Evolutionary conservation across 2,113 vertebrate genomes (phyloP), one percentile per base, ranked within the genome.

Genomic region (Ariopsis seemanni): DNA sequence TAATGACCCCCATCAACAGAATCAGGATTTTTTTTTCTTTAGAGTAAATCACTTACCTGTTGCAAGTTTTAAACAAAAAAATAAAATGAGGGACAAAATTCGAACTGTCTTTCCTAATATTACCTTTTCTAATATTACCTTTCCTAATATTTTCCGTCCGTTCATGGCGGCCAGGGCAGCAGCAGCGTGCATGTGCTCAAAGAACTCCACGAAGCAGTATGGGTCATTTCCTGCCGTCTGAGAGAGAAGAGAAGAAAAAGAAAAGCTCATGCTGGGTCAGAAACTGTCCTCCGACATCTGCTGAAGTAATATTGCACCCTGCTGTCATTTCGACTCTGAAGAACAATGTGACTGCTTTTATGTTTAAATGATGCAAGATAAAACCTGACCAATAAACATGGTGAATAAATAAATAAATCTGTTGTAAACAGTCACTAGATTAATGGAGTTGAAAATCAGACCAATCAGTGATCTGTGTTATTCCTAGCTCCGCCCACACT

Each of bases 91-190:
- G 42, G 42, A 42, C 42, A 42, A 42, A 42, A 42, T 42, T 42
- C 42, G 3, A 42, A 42, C 42, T 4, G 42, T 42, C 42, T 42
- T 42, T 42, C 42, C 42, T 42, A 42, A 42, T 58, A 18, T 81
- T 81, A 99, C 98, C 97, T 99, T 99, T 97, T 98, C 98, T 97
- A 99, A 98, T 96, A 99, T 99, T 96, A 99, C 98, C 97, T 99
- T 99, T 97, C 98, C 98, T 97, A 99, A 98, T 96, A 99, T 99
- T 96, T 99, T 99, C 96, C 98, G 95, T 91, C 98, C 98, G 85
- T 99, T 99, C 97, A 99, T 99, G 71, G 98, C 98, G 89, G 97
- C 98, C 92, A 99, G 93, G 0, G 98, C 98, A 17, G 98, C 98
- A 67, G 98, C 98, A 85, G 98, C 98, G 82, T 99, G 98, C 91